Percentiles rank a stretch among this genome's conserved stretches.
These are phyloP conservation scores for Ambastaia sidthimunki DNA, from an alignment of 2,797 vertebrate genomes.

Conservation along the genomic window DNA sequence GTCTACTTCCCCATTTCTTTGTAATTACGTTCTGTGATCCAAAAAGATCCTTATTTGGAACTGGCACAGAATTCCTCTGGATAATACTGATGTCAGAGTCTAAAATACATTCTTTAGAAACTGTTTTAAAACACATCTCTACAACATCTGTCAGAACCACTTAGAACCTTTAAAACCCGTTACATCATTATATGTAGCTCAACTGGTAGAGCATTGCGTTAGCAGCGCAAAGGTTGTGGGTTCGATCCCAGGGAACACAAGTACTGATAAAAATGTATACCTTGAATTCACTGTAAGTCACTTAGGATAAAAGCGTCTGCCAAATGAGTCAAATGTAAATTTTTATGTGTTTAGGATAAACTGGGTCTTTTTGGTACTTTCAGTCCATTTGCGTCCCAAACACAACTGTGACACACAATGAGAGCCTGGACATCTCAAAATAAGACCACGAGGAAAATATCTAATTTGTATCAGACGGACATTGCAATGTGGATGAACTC, in stretches of 20 bases:
- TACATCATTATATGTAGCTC: neutral
- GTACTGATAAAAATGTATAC: too few species aligned
- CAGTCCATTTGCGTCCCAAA: neutral
- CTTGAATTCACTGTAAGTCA: too few species aligned
- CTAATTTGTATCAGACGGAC: slow-evolving; percentile 20
- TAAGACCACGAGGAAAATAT: neutral
- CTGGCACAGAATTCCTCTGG: neutral
- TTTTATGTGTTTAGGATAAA: neutral
- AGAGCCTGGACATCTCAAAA: neutral
- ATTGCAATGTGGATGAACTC: slow-evolving; percentile 27
- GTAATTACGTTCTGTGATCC: neutral
- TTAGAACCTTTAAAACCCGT: neutral
- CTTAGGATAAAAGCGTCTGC: too few species aligned
- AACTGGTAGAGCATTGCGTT: too few species aligned
- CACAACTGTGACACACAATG: neutral
- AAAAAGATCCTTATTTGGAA: neutral
- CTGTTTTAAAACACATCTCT: neutral
- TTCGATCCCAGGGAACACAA: too few species aligned
- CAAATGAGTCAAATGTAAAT: too few species aligned
- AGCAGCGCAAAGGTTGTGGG: too few species aligned
- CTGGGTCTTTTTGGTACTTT: neutral
- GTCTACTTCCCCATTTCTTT: neutral
- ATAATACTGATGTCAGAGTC: neutral
- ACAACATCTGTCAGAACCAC: neutral
- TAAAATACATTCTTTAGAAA: neutral